These are phyloP conservation scores for Tetranychus truncatus DNA, from an alignment of 2,888 invertebrate species.

Conservation along the genomic window DNA sequence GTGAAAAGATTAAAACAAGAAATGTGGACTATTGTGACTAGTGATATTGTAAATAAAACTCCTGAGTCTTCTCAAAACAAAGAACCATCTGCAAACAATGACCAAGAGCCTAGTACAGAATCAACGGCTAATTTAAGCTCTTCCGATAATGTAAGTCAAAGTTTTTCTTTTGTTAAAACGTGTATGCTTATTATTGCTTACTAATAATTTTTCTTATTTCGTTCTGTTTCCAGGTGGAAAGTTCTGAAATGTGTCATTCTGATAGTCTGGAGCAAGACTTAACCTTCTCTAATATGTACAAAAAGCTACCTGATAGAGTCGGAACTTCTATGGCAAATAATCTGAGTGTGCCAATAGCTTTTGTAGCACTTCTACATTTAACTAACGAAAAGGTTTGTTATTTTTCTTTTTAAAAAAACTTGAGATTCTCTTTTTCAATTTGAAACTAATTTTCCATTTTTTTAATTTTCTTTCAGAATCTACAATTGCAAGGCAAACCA, in stretches of 20 bases:
- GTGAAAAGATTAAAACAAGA: conserved; percentile 61
- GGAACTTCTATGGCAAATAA: conserved; percentile 45
- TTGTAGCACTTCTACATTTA: conserved; percentile 60
- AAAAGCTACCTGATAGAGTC: conserved; percentile 31
- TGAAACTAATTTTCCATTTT: background rate
- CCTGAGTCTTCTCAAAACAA: background rate
- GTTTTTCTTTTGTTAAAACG: no score
- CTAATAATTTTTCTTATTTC: background rate
- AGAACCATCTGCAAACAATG: background rate
- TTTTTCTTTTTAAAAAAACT: background rate
- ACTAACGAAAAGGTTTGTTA: conserved; percentile 50
- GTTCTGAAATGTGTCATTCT: background rate
- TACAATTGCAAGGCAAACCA: background rate
- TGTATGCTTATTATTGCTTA: no score
- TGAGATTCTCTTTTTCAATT: background rate
- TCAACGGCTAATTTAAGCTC: background rate
- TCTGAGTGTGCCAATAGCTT: conserved; percentile 55
- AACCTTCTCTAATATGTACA: conserved; percentile 28
- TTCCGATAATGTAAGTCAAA: background rate
- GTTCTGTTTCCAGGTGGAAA: background rate
- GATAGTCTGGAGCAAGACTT: background rate
- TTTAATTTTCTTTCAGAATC: background rate
- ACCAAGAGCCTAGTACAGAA: background rate
- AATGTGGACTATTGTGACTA: conserved; percentile 48
- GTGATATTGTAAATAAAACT: background rate